Conservation (phyloP, 30 jellyfish, hydroid and myxozoan genomes). For the Turritopsis dohrnii region DNA sequence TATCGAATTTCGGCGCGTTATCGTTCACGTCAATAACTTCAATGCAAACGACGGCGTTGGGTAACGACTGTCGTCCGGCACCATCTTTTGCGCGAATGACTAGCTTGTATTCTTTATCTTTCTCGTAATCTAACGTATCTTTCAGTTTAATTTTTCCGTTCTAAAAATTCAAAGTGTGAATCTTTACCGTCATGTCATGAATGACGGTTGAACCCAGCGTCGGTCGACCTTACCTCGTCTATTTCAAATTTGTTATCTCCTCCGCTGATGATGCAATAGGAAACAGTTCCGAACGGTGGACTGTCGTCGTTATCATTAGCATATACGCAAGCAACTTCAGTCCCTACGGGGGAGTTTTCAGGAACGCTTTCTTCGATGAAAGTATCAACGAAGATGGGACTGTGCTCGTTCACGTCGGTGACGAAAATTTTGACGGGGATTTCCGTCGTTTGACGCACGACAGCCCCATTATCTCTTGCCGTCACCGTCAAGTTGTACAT, state of each 20-base stretch:
- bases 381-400: not conserved
- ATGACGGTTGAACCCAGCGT: not conserved
- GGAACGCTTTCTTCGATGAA: not conserved
- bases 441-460: not conserved
- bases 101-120: not conserved
- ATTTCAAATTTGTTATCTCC: not conserved
- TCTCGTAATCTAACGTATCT: not conserved
- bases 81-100: not conserved
- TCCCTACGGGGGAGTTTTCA: not conserved
- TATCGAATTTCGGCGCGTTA: slow-evolving; percentile 15
- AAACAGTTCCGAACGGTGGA: not conserved
- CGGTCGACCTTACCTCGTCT: not conserved
- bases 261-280: not conserved
- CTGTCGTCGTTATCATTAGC: not conserved
- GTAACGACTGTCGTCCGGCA: not conserved
- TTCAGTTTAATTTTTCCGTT: not conserved
- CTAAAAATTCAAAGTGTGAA: no score
- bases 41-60: not conserved
- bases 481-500: not conserved
- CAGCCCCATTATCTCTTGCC: not conserved
- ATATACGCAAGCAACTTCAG: not conserved
- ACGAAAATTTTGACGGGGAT: not conserved
- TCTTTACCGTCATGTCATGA: no score
- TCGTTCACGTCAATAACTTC: slow-evolving; percentile 4
- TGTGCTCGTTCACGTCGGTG: not conserved